phyloP scores from a whole-genome alignment of 2,888 invertebrate genomes.

The Tetranychus piercei region DNA sequence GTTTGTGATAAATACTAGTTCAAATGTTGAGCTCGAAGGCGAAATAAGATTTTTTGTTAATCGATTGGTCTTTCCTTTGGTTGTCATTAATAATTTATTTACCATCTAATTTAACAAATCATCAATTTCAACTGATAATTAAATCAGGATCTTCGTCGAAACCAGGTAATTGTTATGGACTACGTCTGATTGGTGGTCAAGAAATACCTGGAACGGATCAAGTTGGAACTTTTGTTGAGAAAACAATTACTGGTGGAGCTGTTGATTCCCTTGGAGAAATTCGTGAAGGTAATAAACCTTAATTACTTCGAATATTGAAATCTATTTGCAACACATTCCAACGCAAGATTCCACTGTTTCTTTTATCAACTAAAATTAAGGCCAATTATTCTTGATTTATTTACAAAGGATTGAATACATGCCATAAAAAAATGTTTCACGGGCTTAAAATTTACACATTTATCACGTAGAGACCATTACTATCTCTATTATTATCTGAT shows the following conservation, averaged over 20 bases:
- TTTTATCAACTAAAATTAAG: neutral
- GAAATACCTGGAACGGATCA: conserved; percentile 37
- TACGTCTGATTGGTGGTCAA: conserved; percentile 44
- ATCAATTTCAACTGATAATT: neutral
- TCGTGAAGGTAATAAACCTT: conserved; percentile 37
- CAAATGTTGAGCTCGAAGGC: too few relatives aligned
- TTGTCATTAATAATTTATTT: too few relatives aligned
- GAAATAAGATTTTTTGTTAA: too few relatives aligned
- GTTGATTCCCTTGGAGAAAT: conserved; percentile 42
- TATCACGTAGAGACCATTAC: too few relatives aligned
- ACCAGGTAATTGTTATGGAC: conserved; percentile 39
- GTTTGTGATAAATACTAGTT: too few relatives aligned
- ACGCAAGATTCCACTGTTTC: neutral
- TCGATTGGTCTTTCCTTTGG: too few relatives aligned
- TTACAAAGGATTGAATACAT: conserved; percentile 11
- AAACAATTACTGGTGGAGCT: conserved; percentile 39
- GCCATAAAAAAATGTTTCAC: too few relatives aligned
- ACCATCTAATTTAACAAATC: too few relatives aligned
- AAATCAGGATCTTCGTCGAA: conserved; percentile 2
- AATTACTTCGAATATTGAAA: neutral
- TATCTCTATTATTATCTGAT: too few relatives aligned
- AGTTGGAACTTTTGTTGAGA: conserved; percentile 41
- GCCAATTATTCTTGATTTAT: neutral
- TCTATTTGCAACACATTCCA: neutral
- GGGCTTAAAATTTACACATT: too few relatives aligned